Evolutionary conservation across 2,888 invertebrate genomes (phyloP).

Genomic region (Temnothorax ravouxi): DNA sequence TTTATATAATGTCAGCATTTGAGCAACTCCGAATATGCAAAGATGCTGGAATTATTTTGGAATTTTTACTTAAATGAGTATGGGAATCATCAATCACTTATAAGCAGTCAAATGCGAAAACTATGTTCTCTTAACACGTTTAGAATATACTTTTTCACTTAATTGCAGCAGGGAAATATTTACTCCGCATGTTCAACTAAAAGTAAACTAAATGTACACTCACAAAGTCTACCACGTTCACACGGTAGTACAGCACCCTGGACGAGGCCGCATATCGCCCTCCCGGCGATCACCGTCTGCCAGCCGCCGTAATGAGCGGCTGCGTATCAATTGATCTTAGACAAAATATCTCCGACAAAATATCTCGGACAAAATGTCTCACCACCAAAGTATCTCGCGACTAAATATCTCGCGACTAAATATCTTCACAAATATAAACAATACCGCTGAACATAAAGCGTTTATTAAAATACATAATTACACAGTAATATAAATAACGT

Average conservation of each 20-base stretch:
- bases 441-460: no score
- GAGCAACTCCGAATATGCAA: background rate
- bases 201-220: constrained; percentile 75
- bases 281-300: constrained; percentile 87
- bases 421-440: no score
- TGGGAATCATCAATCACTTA: background rate
- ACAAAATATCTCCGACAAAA: no score
- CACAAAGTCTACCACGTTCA: constrained; percentile 91
- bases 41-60: background rate
- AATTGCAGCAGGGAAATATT: background rate
- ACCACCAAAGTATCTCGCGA: no score
- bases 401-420: no score
- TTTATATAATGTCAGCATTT: background rate
- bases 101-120: background rate
- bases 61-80: background rate
- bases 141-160: background rate
- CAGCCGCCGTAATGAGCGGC: constrained; percentile 87
- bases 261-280: constrained; percentile 90
- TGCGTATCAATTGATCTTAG: no score
- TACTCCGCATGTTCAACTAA: background rate
- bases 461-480: no score
- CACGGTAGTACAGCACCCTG: constrained; percentile 91
- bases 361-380: no score
- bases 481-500: no score
- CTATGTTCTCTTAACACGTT: background rate